Percentiles rank a stretch among this genome's conserved stretches.
These are phyloP conservation scores for Maniola jurtina DNA, from an alignment of 1,140 invertebrate genomes.

Conservation along the genomic window DNA sequence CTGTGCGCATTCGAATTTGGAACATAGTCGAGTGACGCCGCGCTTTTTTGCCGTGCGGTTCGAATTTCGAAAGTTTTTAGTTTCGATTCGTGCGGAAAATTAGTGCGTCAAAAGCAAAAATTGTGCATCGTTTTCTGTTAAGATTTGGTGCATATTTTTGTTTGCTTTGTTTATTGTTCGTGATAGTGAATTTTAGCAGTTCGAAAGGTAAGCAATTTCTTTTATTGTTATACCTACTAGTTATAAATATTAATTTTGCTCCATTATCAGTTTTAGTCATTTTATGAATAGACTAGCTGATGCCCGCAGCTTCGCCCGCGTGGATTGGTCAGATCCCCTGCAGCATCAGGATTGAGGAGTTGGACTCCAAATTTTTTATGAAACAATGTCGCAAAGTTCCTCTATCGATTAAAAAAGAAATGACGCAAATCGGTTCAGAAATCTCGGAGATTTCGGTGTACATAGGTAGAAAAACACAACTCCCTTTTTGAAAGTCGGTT, in stretches of 20 bases:
- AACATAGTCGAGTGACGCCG: conserved; percentile 41
- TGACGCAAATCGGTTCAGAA: too few relatives aligned
- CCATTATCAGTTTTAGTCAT: not conserved
- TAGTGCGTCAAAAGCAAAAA: conserved; percentile 23
- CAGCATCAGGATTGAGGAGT: too few relatives aligned
- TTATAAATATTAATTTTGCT: too few relatives aligned
- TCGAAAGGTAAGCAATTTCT: conserved; percentile 36
- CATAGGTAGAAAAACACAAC: too few relatives aligned
- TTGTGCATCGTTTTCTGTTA: conserved; percentile 39
- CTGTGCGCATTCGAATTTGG: conserved; percentile 41
- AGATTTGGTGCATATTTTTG: conserved; percentile 38
- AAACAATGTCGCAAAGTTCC: too few relatives aligned
- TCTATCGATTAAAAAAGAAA: too few relatives aligned
- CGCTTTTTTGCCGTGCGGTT: conserved; percentile 39
- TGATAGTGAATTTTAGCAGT: conserved; percentile 18
- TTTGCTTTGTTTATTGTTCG: conserved; percentile 16
- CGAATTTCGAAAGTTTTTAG: conserved; percentile 19
- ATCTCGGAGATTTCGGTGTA: too few relatives aligned
- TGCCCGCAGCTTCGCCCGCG: too few relatives aligned
- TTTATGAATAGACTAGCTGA: too few relatives aligned
- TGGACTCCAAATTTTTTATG: too few relatives aligned
- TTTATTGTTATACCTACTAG: not conserved
- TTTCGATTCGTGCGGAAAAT: conserved; percentile 36
- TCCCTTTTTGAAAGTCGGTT: too few relatives aligned
- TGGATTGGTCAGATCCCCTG: too few relatives aligned